Base-by-base conservation (phyloP, 2,888 invertebrate genomes). In the Cephus rjabovi region DNA sequence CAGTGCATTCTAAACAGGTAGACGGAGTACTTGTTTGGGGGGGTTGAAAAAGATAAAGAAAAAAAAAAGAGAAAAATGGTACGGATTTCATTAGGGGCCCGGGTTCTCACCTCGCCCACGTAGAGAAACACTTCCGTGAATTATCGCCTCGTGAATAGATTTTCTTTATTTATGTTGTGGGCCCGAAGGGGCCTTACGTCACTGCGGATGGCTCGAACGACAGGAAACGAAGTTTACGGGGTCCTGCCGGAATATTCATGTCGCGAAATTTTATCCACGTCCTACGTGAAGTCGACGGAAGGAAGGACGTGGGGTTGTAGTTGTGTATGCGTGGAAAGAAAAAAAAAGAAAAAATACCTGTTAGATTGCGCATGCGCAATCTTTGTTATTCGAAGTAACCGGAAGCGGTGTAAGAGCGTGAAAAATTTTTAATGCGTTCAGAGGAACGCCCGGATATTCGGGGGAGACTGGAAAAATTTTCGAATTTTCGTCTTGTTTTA, bases 221-320 rank as follows among this genome's bases (percentile, higher is more conserved):
- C 87, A 86, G 86, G 88, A 87, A 87, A 85, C 82, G 84, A 83
- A 84, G 40, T 40, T 83, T 85, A 86, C 85, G 83, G 84, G 84
- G 81, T 78, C 84, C 83, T 79, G 75, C 75, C 80, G 81, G 84
- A 85, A 86, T 87, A 88, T 88, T 88, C 87, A 85, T 86, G 87
- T 84, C 82, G 84, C 88, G 83, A 86, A 86, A 84, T 84, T 83
- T 85, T 84, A 80, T 70, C 31, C 70, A 70, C 15, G 33, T 70
- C 30, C 30, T n/a, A 6, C 70, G n/a, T 12, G 1, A 6, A 40
- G 40, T 37, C 75, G 12, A 33, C 40, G 76, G 12, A 15, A 12
- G 15, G n/a, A 33, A 31, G 30, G 11, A 73, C 56, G 68, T 35
- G n/a, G 75, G 77, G 37, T 34, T 75, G 74, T 69, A 40, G 30